Evolutionary conservation across 2,888 invertebrate species (phyloP), one percentile per base, ranked within the genome.

Genomic region (Eupithecia dodoneata): DNA sequence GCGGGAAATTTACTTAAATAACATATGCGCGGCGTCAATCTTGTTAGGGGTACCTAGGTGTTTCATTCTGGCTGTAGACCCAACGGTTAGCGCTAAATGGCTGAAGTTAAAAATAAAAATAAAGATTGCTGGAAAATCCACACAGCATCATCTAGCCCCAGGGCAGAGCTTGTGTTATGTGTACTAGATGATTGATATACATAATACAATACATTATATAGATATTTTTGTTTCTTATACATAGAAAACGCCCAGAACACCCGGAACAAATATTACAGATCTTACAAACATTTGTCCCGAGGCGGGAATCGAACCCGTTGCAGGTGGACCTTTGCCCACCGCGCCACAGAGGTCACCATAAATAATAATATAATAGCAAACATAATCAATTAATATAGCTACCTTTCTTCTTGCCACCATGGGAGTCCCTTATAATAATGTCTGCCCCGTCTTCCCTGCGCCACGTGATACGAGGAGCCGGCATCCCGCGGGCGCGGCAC

Each of bases 381-480:
- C n/a, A 18, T 18, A 59, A 18, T 18, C 9, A 59, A 69, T n/a
- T 59, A 30, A 71, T n/a, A 49, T n/a, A 49, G 6, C 81, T 89
- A 97, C 97, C 96, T 92, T 96, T 95, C 73, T 93, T 96, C 91
- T 97, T 97, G 5, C 94, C 93, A 73, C 97, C 97, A 78, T 95
- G 94, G 67, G 96, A 93, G 86, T 97, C 97, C 87, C 97, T 97
- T 75, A 98, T 95, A 73, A 98, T 96, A 83, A 98, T 97, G 87
- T 98, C 97, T 77, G 95, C 96, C 63, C 97, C 97, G 89, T 98
- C 98, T 93, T 98, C 98, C 74, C 98, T 94, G 66, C 97, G 96
- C 98, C 98, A 98, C 85, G 96, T 96, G 72, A 98, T 96, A 81
- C 96, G 96, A 2, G 98, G 98, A 80, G 96, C 94, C 0, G 98